These are phyloP conservation scores for Apus apus DNA, from an alignment of 2,113 vertebrate species.

Conservation along the genomic window DNA sequence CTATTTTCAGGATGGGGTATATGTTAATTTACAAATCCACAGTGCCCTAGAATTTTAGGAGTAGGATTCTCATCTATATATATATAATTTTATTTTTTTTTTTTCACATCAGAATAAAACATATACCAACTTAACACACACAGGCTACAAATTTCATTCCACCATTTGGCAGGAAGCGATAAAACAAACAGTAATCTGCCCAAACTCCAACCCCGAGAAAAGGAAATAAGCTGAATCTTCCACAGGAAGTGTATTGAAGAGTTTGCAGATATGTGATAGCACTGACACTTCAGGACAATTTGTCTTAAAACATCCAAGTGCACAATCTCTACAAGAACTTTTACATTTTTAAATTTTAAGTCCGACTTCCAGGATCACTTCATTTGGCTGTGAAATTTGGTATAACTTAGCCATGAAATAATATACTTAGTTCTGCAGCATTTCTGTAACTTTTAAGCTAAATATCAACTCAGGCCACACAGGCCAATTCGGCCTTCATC, in stretches of 20 bases:
- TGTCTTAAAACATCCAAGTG: background rate
- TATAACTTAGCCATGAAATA: background rate
- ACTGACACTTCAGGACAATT: background rate
- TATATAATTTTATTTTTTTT: no score
- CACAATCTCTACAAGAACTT: background rate
- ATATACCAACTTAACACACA: rapidly evolving
- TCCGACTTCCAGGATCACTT: background rate
- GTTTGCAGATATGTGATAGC: background rate
- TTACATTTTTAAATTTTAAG: background rate
- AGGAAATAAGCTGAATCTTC: background rate
- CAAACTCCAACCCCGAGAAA: background rate
- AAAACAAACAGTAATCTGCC: background rate
- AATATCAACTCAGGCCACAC: background rate
- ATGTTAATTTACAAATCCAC: background rate
- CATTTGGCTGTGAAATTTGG: background rate
- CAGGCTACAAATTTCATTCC: background rate
- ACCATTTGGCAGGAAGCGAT: background rate
- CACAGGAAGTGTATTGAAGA: background rate
- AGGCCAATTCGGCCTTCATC: background rate
- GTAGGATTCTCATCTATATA: background rate
- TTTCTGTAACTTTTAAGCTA: background rate
- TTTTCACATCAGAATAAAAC: background rate
- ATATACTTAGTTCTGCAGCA: background rate
- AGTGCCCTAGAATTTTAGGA: background rate
- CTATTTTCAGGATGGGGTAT: background rate